phyloP scores from a whole-genome alignment of 2,113 vertebrate species.

The Phasianus colchicus region DNA sequence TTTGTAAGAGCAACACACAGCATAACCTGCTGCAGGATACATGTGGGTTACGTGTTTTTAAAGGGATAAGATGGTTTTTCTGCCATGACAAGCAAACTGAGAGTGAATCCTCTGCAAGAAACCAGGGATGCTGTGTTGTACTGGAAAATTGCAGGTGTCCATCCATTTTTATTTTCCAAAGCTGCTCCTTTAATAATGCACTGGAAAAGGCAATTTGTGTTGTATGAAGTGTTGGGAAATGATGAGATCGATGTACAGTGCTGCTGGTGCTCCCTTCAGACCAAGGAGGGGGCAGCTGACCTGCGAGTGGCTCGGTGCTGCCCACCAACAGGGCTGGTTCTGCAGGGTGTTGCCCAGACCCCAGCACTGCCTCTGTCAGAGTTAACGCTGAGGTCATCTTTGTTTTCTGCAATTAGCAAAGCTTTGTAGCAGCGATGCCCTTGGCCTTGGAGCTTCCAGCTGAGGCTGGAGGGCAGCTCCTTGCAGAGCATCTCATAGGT shows the following conservation, averaged over 20 bases:
- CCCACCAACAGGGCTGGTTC: not conserved
- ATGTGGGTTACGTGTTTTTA: not conserved
- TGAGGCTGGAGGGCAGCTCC: not conserved
- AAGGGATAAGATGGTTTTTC: not conserved
- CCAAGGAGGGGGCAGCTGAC: not conserved
- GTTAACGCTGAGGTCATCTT: fast-evolving
- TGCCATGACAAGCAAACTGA: not conserved
- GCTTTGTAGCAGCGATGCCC: not conserved
- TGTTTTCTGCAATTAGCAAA: not conserved
- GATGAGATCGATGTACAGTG: not conserved
- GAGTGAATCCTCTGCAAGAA: not conserved
- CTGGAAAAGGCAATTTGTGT: not conserved
- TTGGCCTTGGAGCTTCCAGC: not conserved
- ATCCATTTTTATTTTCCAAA: not conserved
- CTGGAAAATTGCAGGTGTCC: not conserved
- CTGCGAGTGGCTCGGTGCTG: not conserved
- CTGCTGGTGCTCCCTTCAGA: not conserved
- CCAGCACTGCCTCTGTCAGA: not conserved
- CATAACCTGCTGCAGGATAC: not conserved
- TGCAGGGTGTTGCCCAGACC: not conserved
- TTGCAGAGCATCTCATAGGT: not conserved
- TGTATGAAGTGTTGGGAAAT: not conserved
- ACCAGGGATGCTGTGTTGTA: fast-evolving
- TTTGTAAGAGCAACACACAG: not conserved
- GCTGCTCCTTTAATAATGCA: not conserved